These are phyloP conservation scores for Poeciliopsis presidionis DNA, from an alignment of 2,797 vertebrate genomes.

Conservation along the genomic window DNA sequence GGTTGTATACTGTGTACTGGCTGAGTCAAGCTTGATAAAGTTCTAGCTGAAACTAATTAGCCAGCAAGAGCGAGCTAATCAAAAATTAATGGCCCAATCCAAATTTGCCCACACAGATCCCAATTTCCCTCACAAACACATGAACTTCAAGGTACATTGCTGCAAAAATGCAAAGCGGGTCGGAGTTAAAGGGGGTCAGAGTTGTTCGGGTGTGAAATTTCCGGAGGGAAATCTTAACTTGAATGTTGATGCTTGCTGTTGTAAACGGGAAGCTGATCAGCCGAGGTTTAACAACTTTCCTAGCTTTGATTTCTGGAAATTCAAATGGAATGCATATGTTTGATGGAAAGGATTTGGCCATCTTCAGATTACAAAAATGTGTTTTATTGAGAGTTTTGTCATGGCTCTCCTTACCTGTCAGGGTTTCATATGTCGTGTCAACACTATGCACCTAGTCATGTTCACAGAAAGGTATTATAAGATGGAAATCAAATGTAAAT, in stretches of 20 bases:
- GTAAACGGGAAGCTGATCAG: neutral
- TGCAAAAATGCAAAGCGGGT: neutral
- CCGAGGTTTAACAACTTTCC: neutral
- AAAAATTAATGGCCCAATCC: slow-evolving; percentile 15
- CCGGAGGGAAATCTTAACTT: neutral
- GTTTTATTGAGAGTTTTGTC: neutral
- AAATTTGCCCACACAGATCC: slow-evolving; percentile 5
- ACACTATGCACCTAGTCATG: neutral
- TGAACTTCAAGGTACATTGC: slow-evolving; percentile 9
- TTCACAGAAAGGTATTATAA: neutral
- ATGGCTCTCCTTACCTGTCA: neutral
- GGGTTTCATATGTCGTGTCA: neutral
- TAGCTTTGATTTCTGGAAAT: neutral
- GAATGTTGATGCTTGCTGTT: neutral
- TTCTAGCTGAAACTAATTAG: slow-evolving; percentile 8
- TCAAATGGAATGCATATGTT: neutral
- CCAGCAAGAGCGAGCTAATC: slow-evolving; percentile 6
- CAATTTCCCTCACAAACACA: slow-evolving; percentile 5
- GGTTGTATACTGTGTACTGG: neutral
- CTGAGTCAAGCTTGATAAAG: slow-evolving; percentile 8
- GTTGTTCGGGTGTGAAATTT: neutral
- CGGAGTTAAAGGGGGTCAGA: neutral
- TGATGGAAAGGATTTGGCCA: neutral
- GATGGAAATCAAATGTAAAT: neutral
- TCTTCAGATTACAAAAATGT: neutral